phyloP scores from a whole-genome alignment of 2,113 vertebrate species.

The Microcebus jonahi region DNA sequence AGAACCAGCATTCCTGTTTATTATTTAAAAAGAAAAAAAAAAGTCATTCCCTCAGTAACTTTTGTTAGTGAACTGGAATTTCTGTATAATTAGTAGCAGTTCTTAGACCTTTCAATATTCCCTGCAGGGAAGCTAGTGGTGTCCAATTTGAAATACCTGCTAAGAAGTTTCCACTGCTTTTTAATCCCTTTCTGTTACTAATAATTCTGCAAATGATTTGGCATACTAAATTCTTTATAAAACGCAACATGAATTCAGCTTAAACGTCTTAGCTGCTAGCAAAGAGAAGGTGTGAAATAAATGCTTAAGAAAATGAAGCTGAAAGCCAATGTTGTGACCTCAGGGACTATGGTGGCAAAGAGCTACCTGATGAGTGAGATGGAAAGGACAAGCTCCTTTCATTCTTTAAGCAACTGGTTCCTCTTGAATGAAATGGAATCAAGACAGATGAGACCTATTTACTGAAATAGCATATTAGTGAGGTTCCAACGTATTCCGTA shows the following conservation, averaged over 20 bases:
- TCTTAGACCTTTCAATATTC: constrained; percentile 44
- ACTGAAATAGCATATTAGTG: background rate
- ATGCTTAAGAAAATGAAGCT: background rate
- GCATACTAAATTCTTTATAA: constrained; percentile 48
- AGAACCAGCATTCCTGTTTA: background rate
- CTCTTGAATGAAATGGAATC: background rate
- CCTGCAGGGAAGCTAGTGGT: background rate
- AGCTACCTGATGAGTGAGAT: background rate
- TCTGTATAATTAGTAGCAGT: constrained; percentile 46
- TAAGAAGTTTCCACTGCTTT: constrained; percentile 43
- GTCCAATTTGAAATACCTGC: constrained; percentile 66
- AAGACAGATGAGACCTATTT: background rate
- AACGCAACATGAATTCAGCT: constrained; percentile 13
- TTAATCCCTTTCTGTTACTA: constrained; percentile 26
- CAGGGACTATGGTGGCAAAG: background rate
- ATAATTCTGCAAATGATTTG: constrained; percentile 42
- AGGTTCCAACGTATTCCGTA: background rate
- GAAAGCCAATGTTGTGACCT: background rate
- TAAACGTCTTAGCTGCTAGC: background rate
- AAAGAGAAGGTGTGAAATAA: constrained; percentile 44
- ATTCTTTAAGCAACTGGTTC: background rate
- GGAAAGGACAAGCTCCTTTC: background rate
- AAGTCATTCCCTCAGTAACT: background rate
- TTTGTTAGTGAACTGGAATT: constrained; percentile 37
- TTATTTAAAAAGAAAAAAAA: background rate